Percentiles rank a stretch among this genome's conserved stretches.
phyloP scores from a whole-genome alignment of 2,888 invertebrate genomes.

The Dilophus febrilis region DNA sequence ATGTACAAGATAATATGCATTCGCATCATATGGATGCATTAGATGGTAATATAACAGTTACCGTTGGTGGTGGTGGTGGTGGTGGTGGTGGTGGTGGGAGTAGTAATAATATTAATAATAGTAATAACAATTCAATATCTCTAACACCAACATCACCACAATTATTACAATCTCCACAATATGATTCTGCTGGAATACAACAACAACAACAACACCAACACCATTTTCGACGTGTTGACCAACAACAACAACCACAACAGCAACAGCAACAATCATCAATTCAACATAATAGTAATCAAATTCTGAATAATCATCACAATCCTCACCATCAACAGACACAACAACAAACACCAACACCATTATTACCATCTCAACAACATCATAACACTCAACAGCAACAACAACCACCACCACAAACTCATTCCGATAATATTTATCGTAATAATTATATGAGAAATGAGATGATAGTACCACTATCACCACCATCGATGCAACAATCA shows the following conservation, averaged over 20 bases:
- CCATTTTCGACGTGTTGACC: neutral
- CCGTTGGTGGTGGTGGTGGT: no score
- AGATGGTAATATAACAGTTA: no score
- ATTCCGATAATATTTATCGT: slow-evolving; percentile 5
- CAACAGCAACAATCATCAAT: no score
- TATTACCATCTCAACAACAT: slow-evolving; percentile 7
- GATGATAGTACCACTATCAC: neutral
- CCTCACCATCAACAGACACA: no score
- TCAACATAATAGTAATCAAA: no score
- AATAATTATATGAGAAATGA: slow-evolving; percentile 1
- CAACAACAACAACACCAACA: neutral
- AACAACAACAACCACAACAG: neutral
- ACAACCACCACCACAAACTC: slow-evolving; percentile 6
- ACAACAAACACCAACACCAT: no score
- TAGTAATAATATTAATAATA: no score
- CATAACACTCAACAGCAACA: slow-evolving; percentile 6
- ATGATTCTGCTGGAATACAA: neutral
- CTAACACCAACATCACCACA: neutral
- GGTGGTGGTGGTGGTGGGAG: no score
- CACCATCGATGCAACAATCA: neutral
- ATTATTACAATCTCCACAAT: neutral
- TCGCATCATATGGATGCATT: no score
- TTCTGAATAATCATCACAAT: no score
- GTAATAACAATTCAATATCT: no score
- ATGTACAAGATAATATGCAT: no score